A percentile compares a stretch with the other conserved stretches of the same genome.
phyloP scores from a whole-genome alignment of 2,113 vertebrate species.

The Platichthys flesus region DNA sequence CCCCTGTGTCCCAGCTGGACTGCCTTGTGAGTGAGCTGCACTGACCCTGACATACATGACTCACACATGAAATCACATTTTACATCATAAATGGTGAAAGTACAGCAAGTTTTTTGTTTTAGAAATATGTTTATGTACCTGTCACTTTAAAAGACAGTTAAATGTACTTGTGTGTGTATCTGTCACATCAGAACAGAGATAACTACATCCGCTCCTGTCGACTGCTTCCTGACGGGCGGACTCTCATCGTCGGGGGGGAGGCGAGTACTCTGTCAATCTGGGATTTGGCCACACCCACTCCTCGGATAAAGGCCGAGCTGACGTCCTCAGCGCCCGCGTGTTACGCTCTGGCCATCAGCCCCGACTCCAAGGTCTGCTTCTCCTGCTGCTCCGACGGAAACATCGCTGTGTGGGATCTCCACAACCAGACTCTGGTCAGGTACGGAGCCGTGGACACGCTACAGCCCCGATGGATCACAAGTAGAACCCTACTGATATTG shows the following conservation, averaged over 20 bases:
- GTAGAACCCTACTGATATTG: no score
- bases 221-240: constrained; percentile 93
- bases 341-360: constrained; percentile 97
- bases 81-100: neutral
- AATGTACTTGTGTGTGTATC: neutral
- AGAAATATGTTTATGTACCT: neutral
- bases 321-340: constrained; percentile 94
- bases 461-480: no score
- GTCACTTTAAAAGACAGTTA: neutral
- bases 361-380: constrained; percentile 97
- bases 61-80: no score
- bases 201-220: constrained; percentile 99
- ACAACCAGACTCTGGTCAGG: constrained; percentile 98
- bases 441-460: constrained; percentile 63
- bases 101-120: neutral
- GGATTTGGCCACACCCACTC: constrained; percentile 95
- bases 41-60: neutral
- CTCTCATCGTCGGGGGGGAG: constrained; percentile 94
- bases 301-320: constrained; percentile 95
- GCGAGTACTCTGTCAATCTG: constrained; percentile 96
- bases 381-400: constrained; percentile 98
- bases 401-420: constrained; percentile 96
- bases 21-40: constrained; percentile 87
- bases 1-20: constrained; percentile 95
- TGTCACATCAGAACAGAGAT: constrained; percentile 89